Conservation (phyloP, 2,113 vertebrate genomes). For the Cheilinus undulatus region DNA sequence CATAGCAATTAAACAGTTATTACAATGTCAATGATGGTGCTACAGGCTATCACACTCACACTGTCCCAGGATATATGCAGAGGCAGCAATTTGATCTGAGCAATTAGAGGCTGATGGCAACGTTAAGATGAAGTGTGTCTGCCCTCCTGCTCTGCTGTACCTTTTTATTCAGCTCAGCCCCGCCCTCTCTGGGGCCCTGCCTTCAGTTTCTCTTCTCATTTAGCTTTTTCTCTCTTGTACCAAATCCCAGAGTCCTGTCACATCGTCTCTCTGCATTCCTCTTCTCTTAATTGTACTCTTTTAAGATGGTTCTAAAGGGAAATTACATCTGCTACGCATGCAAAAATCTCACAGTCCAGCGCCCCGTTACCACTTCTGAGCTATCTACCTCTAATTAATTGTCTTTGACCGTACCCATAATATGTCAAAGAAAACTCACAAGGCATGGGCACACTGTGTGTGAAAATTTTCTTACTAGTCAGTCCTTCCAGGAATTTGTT, state of each 20-base stretch:
- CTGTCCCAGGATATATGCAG: slow-evolving; percentile 47
- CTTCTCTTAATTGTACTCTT: neutral
- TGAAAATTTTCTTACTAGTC: no score
- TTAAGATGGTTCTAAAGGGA: neutral
- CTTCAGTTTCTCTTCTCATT: slow-evolving; percentile 31
- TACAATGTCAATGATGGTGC: slow-evolving; percentile 62
- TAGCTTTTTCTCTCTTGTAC: neutral
- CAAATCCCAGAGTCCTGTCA: neutral
- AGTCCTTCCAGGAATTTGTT: no score
- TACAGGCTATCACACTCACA: slow-evolving; percentile 47
- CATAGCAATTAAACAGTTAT: slow-evolving; percentile 72
- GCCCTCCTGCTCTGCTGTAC: slow-evolving; percentile 38
- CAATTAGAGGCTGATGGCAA: slow-evolving; percentile 61
- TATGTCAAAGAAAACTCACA: neutral
- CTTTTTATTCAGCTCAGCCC: slow-evolving; percentile 34
- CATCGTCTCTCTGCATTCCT: slow-evolving; percentile 10
- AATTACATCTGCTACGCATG: neutral
- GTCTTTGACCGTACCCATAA: neutral
- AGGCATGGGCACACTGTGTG: neutral
- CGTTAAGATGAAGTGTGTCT: slow-evolving; percentile 16
- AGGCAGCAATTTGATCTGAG: slow-evolving; percentile 59
- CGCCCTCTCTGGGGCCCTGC: slow-evolving; percentile 20
- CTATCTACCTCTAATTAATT: neutral
- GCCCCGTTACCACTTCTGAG: neutral
- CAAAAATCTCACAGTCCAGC: neutral